These are phyloP conservation scores for Anhinga anhinga DNA, from an alignment of 2,113 vertebrate genomes.

Conservation along the genomic window DNA sequence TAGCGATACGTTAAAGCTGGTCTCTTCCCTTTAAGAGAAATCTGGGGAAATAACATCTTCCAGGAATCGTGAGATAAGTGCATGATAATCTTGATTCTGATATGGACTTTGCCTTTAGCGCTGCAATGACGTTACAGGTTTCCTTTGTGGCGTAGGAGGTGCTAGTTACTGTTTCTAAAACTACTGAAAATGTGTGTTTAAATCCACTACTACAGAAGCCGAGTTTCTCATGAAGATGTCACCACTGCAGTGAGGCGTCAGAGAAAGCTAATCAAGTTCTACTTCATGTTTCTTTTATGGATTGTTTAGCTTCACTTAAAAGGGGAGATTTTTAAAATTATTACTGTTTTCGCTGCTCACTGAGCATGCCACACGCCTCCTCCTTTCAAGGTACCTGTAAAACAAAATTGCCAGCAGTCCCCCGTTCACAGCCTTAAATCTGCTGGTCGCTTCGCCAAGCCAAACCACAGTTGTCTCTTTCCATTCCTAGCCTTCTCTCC, in stretches of 20 bases:
- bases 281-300: background rate
- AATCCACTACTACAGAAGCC: background rate
- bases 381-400: background rate
- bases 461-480: background rate
- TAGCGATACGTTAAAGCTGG: background rate
- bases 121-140: background rate
- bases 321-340: background rate
- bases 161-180: background rate
- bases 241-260: rapidly evolving
- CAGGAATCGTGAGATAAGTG: background rate
- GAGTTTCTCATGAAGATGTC: background rate
- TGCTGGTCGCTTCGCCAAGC: background rate
- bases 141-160: background rate
- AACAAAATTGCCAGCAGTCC: background rate
- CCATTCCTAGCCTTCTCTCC: background rate
- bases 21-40: background rate
- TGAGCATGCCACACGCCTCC: no score
- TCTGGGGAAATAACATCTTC: background rate
- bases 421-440: background rate
- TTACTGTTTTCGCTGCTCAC: background rate
- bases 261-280: background rate
- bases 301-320: background rate
- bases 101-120: background rate
- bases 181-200: background rate
- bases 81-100: background rate